Percentiles rank a stretch among this genome's conserved stretches.
Conservation (phyloP, 2,888 invertebrate species). For the Orchesella flavescens region DNA sequence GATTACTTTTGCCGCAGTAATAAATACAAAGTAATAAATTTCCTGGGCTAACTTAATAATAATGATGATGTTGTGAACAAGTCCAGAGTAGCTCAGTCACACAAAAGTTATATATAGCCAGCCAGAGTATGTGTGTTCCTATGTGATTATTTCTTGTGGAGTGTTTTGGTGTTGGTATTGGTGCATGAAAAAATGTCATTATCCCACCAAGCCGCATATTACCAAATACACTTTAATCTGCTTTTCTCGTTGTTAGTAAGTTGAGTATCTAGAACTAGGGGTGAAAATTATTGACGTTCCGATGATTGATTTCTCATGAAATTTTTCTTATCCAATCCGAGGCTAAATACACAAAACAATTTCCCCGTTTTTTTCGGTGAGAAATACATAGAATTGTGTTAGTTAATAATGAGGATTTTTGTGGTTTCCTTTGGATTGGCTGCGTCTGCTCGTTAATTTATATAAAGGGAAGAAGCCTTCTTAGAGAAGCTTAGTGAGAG, state of each 20-base stretch:
- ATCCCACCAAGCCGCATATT: not conserved
- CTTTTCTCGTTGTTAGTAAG: slow-evolving; percentile 8
- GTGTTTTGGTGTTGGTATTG: not conserved
- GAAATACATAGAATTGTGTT: not conserved
- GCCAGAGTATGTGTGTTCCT: not conserved
- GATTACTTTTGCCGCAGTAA: slow-evolving; percentile 61
- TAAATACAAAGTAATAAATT: slow-evolving; percentile 40
- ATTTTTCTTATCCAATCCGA: not conserved
- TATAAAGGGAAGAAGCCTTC: not conserved
- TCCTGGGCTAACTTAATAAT: slow-evolving; percentile 11
- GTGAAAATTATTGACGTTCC: slow-evolving; percentile 39
- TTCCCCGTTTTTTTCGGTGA: not conserved
- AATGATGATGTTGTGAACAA: slow-evolving; percentile 13
- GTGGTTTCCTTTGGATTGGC: not conserved
- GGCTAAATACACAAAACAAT: not conserved
- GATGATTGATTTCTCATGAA: slow-evolving; percentile 45
- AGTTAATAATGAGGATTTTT: not conserved
- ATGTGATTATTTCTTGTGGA: not conserved
- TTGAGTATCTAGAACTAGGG: not conserved
- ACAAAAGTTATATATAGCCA: not conserved
- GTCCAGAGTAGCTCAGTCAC: no score
- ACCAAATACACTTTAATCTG: slow-evolving; percentile 30
- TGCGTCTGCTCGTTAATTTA: not conserved
- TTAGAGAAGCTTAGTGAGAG: no score
- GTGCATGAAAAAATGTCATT: slow-evolving; percentile 59